Base-by-base conservation (phyloP, 2,888 invertebrate species). In the Teleiodes luculella region DNA sequence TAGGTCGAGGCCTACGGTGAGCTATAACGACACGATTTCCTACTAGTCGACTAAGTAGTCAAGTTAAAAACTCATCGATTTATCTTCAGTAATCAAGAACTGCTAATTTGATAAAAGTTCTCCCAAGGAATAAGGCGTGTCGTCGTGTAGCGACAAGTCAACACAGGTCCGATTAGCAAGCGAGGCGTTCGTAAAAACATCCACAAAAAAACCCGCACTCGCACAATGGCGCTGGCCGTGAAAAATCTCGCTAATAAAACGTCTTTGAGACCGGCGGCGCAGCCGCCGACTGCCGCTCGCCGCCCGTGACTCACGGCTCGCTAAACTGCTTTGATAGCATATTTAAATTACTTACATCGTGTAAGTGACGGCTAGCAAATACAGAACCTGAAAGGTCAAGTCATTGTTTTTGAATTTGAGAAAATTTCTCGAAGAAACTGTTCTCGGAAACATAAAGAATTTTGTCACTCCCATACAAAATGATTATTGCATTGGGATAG, bases 61-160 rank as follows among this genome's bases (percentile, higher is more conserved):
- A 24, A 24, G 24, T 4, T 24, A n/a, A n/a, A n/a, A n/a, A n/a
- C n/a, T n/a, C n/a, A n/a, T n/a, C n/a, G n/a, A n/a, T n/a, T n/a
- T n/a, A n/a, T n/a, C n/a, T n/a, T n/a, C n/a, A n/a, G n/a, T 24
- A 24, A 24, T 24, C n/a, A n/a, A n/a, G n/a, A n/a, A n/a, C n/a
- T n/a, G n/a, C n/a, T 33, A 33, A 33, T 33, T 11, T 11, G 10
- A 8, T 10, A 8, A 11, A 33, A 33, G 10, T n/a, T 5, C 10
- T 3, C n/a, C 33, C 2, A 3, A 8, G 31, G 31, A 30, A 31
- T 31, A 16, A 30, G 31, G 75, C 71, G 76, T n/a, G n/a, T n/a
- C n/a, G n/a, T n/a, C 85, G 70, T 76, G 85, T 84, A 72, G 61
- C 63, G 62, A 71, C 85, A 67, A 83, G 86, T 86, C 84, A 78